Percentiles rank a stretch among this genome's conserved stretches.
phyloP scores from a whole-genome alignment of 2,113 vertebrate species.

The Protobothrops flavoviridis region DNA sequence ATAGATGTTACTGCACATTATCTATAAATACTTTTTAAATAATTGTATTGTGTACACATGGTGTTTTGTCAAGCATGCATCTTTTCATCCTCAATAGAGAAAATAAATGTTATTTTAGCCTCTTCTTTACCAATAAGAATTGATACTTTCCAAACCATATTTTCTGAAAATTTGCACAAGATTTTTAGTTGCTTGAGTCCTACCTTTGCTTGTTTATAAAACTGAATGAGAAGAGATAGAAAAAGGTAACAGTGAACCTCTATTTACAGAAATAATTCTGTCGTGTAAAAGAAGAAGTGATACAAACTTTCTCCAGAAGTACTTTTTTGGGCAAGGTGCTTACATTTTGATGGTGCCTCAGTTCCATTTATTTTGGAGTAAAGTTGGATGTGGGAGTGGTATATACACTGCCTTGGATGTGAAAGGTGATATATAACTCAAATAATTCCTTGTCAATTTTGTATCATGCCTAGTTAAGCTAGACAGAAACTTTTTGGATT shows the following conservation, averaged over 20 bases:
- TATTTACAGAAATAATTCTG: neutral
- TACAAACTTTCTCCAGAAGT: neutral
- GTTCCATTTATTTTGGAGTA: neutral
- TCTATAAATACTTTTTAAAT: accelerated
- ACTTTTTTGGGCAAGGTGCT: neutral
- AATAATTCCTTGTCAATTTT: neutral
- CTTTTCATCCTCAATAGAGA: neutral
- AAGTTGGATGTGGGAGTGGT: neutral
- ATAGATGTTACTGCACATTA: neutral
- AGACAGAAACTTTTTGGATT: neutral
- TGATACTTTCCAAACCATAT: neutral
- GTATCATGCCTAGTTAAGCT: neutral
- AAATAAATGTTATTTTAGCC: neutral
- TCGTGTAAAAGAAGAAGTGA: neutral
- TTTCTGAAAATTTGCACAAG: neutral
- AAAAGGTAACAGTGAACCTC: neutral
- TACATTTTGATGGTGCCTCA: neutral
- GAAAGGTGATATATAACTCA: neutral
- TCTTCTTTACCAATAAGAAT: neutral
- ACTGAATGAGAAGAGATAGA: neutral
- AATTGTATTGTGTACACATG: accelerated
- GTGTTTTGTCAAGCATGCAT: accelerated
- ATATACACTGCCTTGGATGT: neutral
- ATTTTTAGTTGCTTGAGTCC: neutral
- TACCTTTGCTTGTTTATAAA: neutral